Base-by-base conservation (phyloP, 2,113 vertebrate species). In the Ciconia maguari region DNA sequence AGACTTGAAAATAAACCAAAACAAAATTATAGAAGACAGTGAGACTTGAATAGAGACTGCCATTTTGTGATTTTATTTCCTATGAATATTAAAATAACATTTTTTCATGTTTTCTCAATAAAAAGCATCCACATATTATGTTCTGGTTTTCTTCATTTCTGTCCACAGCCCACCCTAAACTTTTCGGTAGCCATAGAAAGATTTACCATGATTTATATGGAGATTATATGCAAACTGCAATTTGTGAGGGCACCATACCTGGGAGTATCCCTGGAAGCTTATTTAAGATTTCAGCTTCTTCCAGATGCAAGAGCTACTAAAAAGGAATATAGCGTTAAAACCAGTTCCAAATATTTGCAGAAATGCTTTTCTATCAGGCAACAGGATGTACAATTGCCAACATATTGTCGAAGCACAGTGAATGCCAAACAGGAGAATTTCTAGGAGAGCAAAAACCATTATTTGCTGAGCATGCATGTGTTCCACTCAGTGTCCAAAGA, bases 231-330 rank as follows among this genome's bases (percentile, higher is more conserved):
- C 60, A 95, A 96, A 86, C 41, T 90, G 16, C 29, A 77, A 36
- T 96, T 95, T 94, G 44, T 94, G 70, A 58, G 65, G 87, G 41
- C 27, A 85, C 24, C 10, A 55, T 71, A 82, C 15, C 70, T 90
- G 75, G 29, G 57, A 86, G 78, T 75, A 83, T 91, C 93, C 70
- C 55, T 84, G 44, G 42, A 97, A 64, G 13, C 79, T 96, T 90
- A 68, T 57, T 96, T 96, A 91, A 94, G 44, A 46, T 95, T 70
- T 79, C 20, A 21, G 14, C 51, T 96, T 97, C 92, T 96, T 96
- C 61, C 29, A 91, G 87, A 93, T 90, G 13, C 60, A 89, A 87
- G 42, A 72, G 75, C 74, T 76, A 85, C 88, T 88, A 94, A 95
- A 94, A 84, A 69, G 26, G n/a, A 51, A 51, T 55, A 84, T 66